Evolutionary conservation across 2,113 vertebrate genomes (phyloP), one percentile per base, ranked within the genome.

Genomic region (Scophthalmus maximus): DNA sequence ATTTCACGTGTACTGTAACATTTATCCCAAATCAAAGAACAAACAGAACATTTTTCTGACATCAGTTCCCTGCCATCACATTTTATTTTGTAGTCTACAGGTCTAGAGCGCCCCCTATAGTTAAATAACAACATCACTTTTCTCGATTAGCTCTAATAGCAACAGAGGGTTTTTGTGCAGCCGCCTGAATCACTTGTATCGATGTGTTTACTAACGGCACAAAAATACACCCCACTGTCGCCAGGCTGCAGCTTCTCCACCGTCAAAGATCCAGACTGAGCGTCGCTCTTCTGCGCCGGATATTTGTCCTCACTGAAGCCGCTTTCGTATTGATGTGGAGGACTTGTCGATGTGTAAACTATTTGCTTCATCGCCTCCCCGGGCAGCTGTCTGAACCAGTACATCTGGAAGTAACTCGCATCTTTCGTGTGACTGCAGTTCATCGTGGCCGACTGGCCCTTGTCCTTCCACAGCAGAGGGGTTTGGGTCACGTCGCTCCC

Each of bases 401-500:
- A 4, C 53, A 56, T 34, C 9, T 34, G 8, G 11, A 56, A 11
- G 29, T 22, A 56, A 0, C 11, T 1, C 9, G 10, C 30, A 14
- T n/a, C 53, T 2, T 34, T 29, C 6, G 20, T 18, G 5, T 34
- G 53, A 12, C 29, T 32, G 53, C 30, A 56, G 29, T 5, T 34
- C 29, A 56, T 56, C 18, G 20, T 18, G 12, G 30, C 30, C 12
- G 53, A 34, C 29, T 34, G 53, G 10, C 30, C 30, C 30, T n/a
- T 32, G 8, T 34, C 6, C 14, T 0, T 15, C 66, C 55, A 84
- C 46, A 83, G 15, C 9, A 18, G 25, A 10, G 79, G 50, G 5
- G 8, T 70, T 61, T 89, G 77, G 8, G 6, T 69, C 49, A 89
- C 82, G 40, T 55, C 12, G 3, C 6, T 71, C n/a, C 65, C 60